Evolutionary conservation across 2,797 vertebrate species (phyloP).

Genomic region (Dendrocincla fuliginosa): DNA sequence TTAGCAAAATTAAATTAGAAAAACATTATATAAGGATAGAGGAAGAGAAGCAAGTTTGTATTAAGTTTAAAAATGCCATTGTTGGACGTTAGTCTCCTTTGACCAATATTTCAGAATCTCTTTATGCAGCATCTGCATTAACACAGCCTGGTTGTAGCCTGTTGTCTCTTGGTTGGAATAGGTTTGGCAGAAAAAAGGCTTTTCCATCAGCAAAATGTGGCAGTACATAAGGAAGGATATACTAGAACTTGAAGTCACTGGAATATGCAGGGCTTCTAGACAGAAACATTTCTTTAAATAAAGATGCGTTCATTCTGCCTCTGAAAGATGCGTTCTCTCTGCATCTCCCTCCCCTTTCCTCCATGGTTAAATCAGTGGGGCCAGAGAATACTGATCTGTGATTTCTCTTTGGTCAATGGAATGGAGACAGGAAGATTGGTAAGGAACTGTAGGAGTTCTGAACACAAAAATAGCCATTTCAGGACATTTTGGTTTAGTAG

Average conservation of each 20-base stretch:
- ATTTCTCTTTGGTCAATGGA: background rate
- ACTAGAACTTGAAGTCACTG: background rate
- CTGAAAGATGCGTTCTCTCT: background rate
- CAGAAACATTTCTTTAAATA: background rate
- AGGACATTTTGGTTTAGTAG: background rate
- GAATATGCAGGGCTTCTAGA: background rate
- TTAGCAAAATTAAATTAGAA: slow-evolving; percentile 5
- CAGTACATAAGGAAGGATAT: background rate
- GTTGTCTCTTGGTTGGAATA: background rate
- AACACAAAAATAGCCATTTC: background rate
- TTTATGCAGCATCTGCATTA: background rate
- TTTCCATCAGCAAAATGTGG: background rate
- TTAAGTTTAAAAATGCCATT: background rate
- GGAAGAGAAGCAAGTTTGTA: background rate
- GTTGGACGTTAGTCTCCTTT: background rate
- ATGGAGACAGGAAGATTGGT: background rate
- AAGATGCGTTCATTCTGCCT: background rate
- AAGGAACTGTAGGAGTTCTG: background rate
- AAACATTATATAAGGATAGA: background rate
- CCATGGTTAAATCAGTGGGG: background rate
- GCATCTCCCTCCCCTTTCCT: rapidly evolving
- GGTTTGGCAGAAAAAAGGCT: background rate
- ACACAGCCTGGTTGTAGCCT: background rate
- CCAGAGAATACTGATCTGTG: background rate
- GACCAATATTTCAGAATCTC: background rate